phyloP scores from a whole-genome alignment of 2,888 invertebrate genomes.

The Arenicola marina region DNA sequence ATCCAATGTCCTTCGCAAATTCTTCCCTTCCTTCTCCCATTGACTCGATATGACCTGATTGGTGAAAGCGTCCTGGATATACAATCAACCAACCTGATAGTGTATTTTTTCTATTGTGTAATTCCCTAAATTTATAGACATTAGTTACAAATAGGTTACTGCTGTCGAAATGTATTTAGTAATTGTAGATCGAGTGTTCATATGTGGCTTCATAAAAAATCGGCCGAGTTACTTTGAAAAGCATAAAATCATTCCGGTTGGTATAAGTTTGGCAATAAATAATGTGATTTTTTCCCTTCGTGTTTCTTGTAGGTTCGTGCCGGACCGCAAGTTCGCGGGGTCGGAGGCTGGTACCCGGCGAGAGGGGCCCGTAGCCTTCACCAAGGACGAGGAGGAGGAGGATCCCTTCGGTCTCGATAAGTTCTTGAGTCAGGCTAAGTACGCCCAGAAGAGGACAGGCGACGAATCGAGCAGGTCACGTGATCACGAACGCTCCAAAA shows the following conservation, averaged over 20 bases:
- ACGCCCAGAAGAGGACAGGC: slow-evolving; percentile 48
- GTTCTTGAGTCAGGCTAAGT: slow-evolving; percentile 96
- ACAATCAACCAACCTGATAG: too few species aligned
- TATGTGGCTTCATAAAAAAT: too few species aligned
- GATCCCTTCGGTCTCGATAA: slow-evolving; percentile 99
- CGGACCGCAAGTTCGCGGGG: slow-evolving; percentile 95
- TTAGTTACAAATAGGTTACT: too few species aligned
- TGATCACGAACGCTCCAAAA: not conserved
- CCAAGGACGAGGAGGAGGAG: slow-evolving; percentile 67
- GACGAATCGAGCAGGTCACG: slow-evolving; percentile 36
- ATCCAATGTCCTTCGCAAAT: too few species aligned
- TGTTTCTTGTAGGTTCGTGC: slow-evolving; percentile 77
- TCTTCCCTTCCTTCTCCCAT: too few species aligned
- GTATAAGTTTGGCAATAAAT: not conserved
- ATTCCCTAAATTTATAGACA: too few species aligned
- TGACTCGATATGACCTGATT: too few species aligned
- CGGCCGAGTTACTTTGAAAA: too few species aligned
- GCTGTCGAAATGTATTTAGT: too few species aligned
- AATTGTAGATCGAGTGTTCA: too few species aligned
- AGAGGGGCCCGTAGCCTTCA: slow-evolving; percentile 87
- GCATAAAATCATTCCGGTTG: not conserved
- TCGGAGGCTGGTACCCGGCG: slow-evolving; percentile 70
- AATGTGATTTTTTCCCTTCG: not conserved
- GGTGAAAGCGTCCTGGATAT: too few species aligned
- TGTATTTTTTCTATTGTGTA: too few species aligned